Percentiles rank a stretch among this genome's conserved stretches.
These are phyloP conservation scores for Morone saxatilis DNA, from an alignment of 2,113 vertebrate genomes.

Conservation along the genomic window DNA sequence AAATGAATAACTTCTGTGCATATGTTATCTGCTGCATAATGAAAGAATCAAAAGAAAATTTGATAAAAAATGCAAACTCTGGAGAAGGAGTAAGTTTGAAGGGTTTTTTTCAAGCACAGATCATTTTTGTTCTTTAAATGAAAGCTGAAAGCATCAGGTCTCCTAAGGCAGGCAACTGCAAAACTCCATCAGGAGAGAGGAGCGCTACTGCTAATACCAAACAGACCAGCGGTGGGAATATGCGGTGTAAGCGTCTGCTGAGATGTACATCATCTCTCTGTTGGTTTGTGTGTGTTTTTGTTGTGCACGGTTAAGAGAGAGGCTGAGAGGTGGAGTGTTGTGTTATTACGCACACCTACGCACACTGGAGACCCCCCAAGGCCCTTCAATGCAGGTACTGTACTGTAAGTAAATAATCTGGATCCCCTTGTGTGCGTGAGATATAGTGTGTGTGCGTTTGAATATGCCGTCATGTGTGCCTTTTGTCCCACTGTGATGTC, in stretches of 20 bases:
- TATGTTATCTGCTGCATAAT: conserved; percentile 4
- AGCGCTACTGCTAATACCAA: conserved; percentile 27
- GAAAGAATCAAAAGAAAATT: conserved; percentile 16
- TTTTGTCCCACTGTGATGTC: conserved; percentile 53
- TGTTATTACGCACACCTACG: conserved; percentile 66
- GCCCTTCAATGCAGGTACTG: conserved; percentile 51
- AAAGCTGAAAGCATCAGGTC: conserved; percentile 36
- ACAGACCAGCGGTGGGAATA: conserved; percentile 42
- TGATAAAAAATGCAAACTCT: conserved; percentile 4
- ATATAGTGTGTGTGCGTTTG: conserved; percentile 41
- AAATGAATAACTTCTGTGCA: conserved; percentile 12
- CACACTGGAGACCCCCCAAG: conserved; percentile 59
- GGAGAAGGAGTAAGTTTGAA: conserved; percentile 13
- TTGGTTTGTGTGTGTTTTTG: conserved; percentile 52
- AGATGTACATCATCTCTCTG: conserved; percentile 52
- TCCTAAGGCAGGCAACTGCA: conserved; percentile 25
- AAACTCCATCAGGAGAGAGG: conserved; percentile 29
- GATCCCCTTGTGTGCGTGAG: conserved; percentile 51
- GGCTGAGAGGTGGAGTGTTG: conserved; percentile 31
- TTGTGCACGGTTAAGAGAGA: conserved; percentile 34
- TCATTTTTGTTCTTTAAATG: conserved; percentile 36
- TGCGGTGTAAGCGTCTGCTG: conserved; percentile 39
- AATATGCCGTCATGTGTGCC: conserved; percentile 51
- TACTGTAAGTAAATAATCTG: conserved; percentile 74
- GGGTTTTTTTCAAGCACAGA: too few relatives aligned